Evolutionary conservation across 2,113 vertebrate genomes (phyloP).

Genomic region (Festucalex cinctus): DNA sequence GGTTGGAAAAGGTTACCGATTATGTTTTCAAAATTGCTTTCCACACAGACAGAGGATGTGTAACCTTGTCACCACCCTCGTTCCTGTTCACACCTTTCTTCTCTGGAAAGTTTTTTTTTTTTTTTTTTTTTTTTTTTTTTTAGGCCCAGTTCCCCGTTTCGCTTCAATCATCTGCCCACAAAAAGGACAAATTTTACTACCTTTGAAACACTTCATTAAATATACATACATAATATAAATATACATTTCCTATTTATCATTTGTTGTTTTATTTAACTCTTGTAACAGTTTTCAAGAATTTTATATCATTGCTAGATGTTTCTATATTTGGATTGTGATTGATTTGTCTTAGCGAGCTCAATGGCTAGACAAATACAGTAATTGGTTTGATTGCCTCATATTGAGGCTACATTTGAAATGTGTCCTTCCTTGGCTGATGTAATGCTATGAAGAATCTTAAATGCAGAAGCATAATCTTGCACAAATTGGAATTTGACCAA

Average conservation of each 20-base stretch:
- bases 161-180: not conserved
- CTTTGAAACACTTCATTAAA: not conserved
- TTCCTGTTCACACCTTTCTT: constrained; percentile 22
- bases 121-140: not conserved
- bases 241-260: not conserved
- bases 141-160: constrained; percentile 24
- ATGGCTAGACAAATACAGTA: not conserved
- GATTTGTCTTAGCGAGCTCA: not conserved
- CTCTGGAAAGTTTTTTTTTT: not conserved
- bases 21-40: constrained; percentile 5
- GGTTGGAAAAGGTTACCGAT: not conserved
- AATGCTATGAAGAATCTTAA: not conserved
- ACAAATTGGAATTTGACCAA: not conserved
- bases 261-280: not conserved
- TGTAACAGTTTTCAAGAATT: not conserved
- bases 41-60: constrained; percentile 14
- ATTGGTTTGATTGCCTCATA: not conserved
- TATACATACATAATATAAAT: too few species aligned
- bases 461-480: not conserved
- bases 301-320: not conserved
- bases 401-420: not conserved
- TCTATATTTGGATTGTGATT: not conserved
- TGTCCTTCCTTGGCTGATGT: not conserved
- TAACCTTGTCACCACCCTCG: not conserved
- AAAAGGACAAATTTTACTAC: not conserved